Base-by-base conservation (phyloP, 2,888 invertebrate species). In the Aproaerema taeniolella region DNA sequence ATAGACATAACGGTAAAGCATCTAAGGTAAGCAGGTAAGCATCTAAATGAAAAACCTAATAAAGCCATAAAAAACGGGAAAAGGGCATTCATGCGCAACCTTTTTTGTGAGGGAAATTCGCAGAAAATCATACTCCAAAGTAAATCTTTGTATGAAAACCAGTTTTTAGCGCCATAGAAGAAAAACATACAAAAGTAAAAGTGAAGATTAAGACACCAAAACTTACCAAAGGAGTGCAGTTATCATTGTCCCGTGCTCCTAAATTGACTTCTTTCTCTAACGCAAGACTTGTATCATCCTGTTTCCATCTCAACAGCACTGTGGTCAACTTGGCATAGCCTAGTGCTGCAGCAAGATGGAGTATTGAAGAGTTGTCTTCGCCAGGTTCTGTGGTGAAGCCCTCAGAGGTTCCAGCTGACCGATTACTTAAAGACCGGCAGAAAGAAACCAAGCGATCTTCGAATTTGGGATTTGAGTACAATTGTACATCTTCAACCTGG, bases 191-290 rank as follows among this genome's bases (percentile, higher is more conserved):
- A n/a, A n/a, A n/a, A n/a, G n/a, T n/a, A n/a, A n/a, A n/a, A n/a
- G n/a, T n/a, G n/a, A n/a, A n/a, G n/a, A n/a, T n/a, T n/a, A n/a
- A n/a, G n/a, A n/a, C n/a, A n/a, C n/a, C n/a, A n/a, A n/a, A n/a
- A 70, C 82, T 86, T 76, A 96, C 96, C 87, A 99, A 87, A 38
- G 98, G 97, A 3, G 98, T 98, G 58, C 91, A 94, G 41, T 97
- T 96, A 58, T 95, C 93, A 47, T 92, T 91, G 74, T 98, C 98
- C 61, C 95, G 92, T 52, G 95, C 93, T 40, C 96, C 89, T 42
- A 97, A 94, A 83, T 98, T 96, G 29, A 98, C 94, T 88, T 98
- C 98, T 16, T 94, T 93, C 70, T 96, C 96, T 45, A 97, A 86
- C 36, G 95, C 90, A 50, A 93, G 87, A 54, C 95, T 95, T 28